phyloP scores from a whole-genome alignment of 2,888 invertebrate genomes.

The Laothoe populi region DNA sequence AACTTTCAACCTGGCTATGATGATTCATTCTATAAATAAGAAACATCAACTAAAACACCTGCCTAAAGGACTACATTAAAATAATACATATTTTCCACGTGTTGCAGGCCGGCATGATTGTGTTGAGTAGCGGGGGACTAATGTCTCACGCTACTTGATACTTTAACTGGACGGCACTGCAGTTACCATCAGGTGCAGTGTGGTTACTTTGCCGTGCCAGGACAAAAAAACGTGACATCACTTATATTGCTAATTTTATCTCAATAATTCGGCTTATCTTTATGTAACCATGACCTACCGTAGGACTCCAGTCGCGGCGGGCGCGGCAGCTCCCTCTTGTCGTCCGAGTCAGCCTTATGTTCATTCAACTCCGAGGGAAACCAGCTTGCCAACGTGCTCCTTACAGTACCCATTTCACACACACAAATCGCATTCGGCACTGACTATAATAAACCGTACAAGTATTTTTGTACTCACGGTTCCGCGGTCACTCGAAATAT shows the following conservation, averaged over 20 bases:
- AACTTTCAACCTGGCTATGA: not conserved
- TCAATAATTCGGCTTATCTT: slow-evolving; percentile 28
- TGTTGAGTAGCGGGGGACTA: no score
- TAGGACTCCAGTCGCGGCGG: slow-evolving; percentile 62
- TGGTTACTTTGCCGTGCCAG: no score
- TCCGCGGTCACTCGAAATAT: slow-evolving; percentile 2
- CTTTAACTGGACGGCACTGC: no score
- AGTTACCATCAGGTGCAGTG: no score
- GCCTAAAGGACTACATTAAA: not conserved
- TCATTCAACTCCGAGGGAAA: slow-evolving; percentile 56
- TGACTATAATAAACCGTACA: slow-evolving; percentile 39
- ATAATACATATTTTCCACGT: no score
- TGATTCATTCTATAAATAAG: not conserved
- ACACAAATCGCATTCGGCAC: slow-evolving; percentile 36
- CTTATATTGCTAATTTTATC: slow-evolving; percentile 32
- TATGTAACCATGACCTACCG: slow-evolving; percentile 59
- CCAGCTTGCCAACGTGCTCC: slow-evolving; percentile 59
- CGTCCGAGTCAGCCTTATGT: slow-evolving; percentile 60
- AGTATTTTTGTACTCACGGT: slow-evolving; percentile 29
- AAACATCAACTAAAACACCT: not conserved
- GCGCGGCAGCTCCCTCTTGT: slow-evolving; percentile 69
- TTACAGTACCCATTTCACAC: slow-evolving; percentile 67
- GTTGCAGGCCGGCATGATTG: no score
- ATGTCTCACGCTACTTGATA: no score
- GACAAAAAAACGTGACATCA: slow-evolving; percentile 51